A percentile compares a stretch with the other conserved stretches of the same genome.
These are phyloP conservation scores for Hypselothyrea guttata DNA, from an alignment of 2,888 invertebrate genomes.

Conservation along the genomic window DNA sequence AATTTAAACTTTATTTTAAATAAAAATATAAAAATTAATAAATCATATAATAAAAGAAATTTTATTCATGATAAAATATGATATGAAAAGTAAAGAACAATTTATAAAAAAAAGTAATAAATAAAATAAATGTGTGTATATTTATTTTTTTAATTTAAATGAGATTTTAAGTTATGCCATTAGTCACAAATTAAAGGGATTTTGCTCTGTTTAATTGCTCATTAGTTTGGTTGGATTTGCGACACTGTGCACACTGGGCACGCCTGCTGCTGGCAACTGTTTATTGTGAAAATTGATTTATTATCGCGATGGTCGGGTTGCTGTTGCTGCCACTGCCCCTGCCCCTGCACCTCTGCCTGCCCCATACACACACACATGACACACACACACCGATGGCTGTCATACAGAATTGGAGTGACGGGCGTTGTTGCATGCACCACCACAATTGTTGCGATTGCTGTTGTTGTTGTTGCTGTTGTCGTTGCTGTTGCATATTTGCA, in stretches of 20 bases:
- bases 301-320: slow-evolving; percentile 70
- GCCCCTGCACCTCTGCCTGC: slow-evolving; percentile 20
- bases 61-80: too few relatives aligned
- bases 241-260: slow-evolving; percentile 45
- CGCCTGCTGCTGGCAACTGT: slow-evolving; percentile 61
- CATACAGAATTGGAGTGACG: slow-evolving; percentile 59
- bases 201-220: too few relatives aligned
- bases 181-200: too few relatives aligned
- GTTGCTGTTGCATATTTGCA: slow-evolving; percentile 71
- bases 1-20: too few relatives aligned
- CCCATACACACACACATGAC: slow-evolving; percentile 6
- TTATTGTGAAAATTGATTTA: slow-evolving; percentile 79
- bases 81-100: too few relatives aligned
- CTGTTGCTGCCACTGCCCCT: slow-evolving; percentile 32
- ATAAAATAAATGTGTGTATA: too few relatives aligned
- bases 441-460: slow-evolving; percentile 33
- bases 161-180: too few relatives aligned
- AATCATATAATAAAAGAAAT: too few relatives aligned
- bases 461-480: slow-evolving; percentile 25
- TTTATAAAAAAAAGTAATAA: too few relatives aligned
- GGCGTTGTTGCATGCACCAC: slow-evolving; percentile 67
- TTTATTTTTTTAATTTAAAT: too few relatives aligned
- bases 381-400: slow-evolving; percentile 29
- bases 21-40: too few relatives aligned
- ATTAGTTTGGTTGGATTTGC: slow-evolving; percentile 3